Percentiles rank a stretch among this genome's conserved stretches.
Conservation (phyloP, 1,140 invertebrate genomes). For the Teleogryllus occipitalis region DNA sequence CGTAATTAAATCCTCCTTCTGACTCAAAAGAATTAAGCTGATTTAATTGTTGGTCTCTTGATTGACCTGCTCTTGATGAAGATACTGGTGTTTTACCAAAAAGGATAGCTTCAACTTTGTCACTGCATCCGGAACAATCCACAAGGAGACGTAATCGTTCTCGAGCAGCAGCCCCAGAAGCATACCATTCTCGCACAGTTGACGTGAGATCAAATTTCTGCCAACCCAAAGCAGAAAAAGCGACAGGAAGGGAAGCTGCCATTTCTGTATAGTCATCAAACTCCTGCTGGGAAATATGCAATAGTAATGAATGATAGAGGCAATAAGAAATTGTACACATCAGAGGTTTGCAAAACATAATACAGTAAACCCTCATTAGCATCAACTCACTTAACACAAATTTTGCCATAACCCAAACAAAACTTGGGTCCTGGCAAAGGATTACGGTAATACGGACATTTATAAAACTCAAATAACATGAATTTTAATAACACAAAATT, state of each 20-base stretch:
- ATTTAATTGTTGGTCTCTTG: neutral
- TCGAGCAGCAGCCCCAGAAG: slow-evolving; percentile 38
- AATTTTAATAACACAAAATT: too few species aligned
- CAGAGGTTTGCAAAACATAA: too few species aligned
- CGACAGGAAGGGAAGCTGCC: slow-evolving; percentile 59
- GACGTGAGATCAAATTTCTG: slow-evolving; percentile 75
- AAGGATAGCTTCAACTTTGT: slow-evolving; percentile 46
- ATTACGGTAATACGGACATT: too few species aligned
- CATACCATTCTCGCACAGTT: slow-evolving; percentile 64
- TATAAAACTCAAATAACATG: too few species aligned
- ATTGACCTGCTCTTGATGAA: slow-evolving; percentile 28
- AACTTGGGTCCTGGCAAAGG: too few species aligned
- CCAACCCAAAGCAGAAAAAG: slow-evolving; percentile 65
- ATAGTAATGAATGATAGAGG: neutral
- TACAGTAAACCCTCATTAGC: too few species aligned
- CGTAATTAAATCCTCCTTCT: neutral
- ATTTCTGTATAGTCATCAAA: slow-evolving; percentile 52
- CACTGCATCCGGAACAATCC: slow-evolving; percentile 77
- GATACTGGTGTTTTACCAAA: slow-evolving; percentile 26
- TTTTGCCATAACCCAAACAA: too few species aligned
- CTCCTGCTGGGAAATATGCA: slow-evolving; percentile 35
- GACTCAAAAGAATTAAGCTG: neutral
- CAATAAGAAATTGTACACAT: too few species aligned
- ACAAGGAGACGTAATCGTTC: slow-evolving; percentile 65
- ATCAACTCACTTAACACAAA: too few species aligned